These are phyloP conservation scores for Aurelia coerulea DNA, from an alignment of 30 jellyfish, hydroid and myxozoan genomes.

Conservation along the genomic window DNA sequence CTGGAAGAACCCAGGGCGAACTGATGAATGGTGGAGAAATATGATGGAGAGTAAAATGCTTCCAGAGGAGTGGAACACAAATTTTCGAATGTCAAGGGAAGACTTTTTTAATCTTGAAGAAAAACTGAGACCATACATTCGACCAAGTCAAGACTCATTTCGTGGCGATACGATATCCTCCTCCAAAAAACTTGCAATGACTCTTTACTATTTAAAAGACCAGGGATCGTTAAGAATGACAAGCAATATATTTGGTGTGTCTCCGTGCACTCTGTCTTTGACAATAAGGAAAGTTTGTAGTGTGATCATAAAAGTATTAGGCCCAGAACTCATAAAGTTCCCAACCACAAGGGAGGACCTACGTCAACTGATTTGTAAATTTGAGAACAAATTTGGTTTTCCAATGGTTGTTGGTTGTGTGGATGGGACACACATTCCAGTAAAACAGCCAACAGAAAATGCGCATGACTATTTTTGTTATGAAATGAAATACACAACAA, in stretches of 20 bases:
- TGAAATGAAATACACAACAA: conserved; percentile 63
- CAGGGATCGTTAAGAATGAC: conserved; percentile 27
- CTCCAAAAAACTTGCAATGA: not conserved
- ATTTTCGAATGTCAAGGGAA: conserved; percentile 37
- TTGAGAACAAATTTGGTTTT: conserved; percentile 62
- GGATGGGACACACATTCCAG: conserved; percentile 80
- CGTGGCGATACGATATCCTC: not conserved
- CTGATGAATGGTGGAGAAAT: conserved; percentile 35
- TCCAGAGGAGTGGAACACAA: conserved; percentile 31
- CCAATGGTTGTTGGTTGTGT: conserved; percentile 9
- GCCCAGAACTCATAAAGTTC: conserved; percentile 19
- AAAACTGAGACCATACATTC: not conserved
- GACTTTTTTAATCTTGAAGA: conserved; percentile 25
- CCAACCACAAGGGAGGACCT: conserved; percentile 46
- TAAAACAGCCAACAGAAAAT: conserved; percentile 58
- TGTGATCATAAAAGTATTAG: not conserved
- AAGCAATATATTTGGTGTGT: conserved; percentile 12
- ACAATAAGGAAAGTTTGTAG: conserved; percentile 14
- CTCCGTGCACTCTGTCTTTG: conserved; percentile 15
- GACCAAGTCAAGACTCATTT: conserved; percentile 7
- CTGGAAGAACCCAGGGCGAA: conserved; percentile 21
- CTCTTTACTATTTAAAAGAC: not conserved
- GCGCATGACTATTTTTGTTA: conserved; percentile 77
- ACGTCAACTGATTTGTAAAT: not conserved
- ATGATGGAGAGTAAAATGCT: not conserved